Percentiles rank a stretch among this genome's conserved stretches.
phyloP scores from a whole-genome alignment of 1,140 invertebrate genomes.

The Drosophila obscura region DNA sequence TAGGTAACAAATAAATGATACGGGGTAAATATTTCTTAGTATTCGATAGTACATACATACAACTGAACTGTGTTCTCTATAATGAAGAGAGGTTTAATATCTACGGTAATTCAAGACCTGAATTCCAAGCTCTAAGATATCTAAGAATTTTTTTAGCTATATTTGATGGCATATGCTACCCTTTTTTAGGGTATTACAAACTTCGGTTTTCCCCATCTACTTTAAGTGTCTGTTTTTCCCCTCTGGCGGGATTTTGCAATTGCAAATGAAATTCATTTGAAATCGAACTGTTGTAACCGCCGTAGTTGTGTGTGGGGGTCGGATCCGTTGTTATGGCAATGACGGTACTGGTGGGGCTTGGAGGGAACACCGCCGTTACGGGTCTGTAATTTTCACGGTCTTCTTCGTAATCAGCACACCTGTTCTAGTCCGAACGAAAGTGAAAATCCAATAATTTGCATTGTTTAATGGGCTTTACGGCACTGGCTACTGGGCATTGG shows the following conservation, averaged over 20 bases:
- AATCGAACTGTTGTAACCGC: slow-evolving; percentile 63
- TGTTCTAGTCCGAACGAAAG: slow-evolving; percentile 71
- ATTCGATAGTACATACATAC: not conserved
- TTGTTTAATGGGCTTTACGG: slow-evolving; percentile 51
- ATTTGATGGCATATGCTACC: too few species aligned
- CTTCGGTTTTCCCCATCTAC: slow-evolving; percentile 10
- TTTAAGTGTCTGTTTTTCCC: slow-evolving; percentile 13
- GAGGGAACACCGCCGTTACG: not conserved
- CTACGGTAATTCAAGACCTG: too few species aligned
- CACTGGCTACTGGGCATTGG: not conserved
- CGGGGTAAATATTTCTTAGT: too few species aligned
- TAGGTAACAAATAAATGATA: too few species aligned
- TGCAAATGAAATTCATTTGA: slow-evolving; percentile 64
- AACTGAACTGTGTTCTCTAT: not conserved
- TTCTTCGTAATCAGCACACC: slow-evolving; percentile 76
- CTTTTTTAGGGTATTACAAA: slow-evolving; percentile 3
- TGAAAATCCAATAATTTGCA: slow-evolving; percentile 73
- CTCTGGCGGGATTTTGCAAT: slow-evolving; percentile 64
- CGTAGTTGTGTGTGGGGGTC: slow-evolving; percentile 13
- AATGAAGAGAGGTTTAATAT: too few species aligned
- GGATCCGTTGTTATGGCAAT: slow-evolving; percentile 11
- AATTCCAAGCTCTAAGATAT: not conserved
- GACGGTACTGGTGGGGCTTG: not conserved
- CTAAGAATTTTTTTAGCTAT: too few species aligned
- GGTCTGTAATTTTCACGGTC: slow-evolving; percentile 65